Base-by-base conservation (phyloP, 2,888 invertebrate genomes). In the Apodemia mormo region DNA sequence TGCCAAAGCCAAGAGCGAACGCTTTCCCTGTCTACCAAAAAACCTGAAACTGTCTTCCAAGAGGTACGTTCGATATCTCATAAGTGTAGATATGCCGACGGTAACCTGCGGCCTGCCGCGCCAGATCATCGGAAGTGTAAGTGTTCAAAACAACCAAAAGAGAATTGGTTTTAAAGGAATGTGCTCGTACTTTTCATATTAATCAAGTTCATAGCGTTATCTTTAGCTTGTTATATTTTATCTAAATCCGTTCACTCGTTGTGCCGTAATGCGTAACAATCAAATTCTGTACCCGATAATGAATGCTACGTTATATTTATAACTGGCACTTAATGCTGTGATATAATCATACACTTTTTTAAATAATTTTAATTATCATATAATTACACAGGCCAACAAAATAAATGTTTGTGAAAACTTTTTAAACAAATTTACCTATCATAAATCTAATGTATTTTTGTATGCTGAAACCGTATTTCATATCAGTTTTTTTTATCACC, bases 1-100 rank as follows among this genome's bases (percentile, higher is more conserved):
- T 99, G 98, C 89, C 97, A 98, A 91, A 98, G 97, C 79, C 97
- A 99, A 90, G 99, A 99, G 92, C 95, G 98, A 77, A 98, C 99
- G 86, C 95, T 99, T 73, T 98, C 97, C 90, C 95, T 98, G 79
- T 98, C 98, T 69, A 96, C 97, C 68, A 98, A 97, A 94, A 98
- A 98, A 85, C 97, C 97, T 72, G 98, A 98, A 87, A 95, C 95
- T 77, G 96, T 97, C 78, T 95, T 98, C 83, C 97, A 98, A 94
- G 98, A 98, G 96, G 98, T 98, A 85, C 86, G 92, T 45, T 12
- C 45, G 2, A 5, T 37, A 5, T 37, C 4, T 37, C 37, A 2
- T 7, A 37, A 5, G 37, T 37, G 0, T 37, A 22, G 22, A 22
- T 22, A 22, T 22, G 22, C 37, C 5, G 2, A 5, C 37, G 2